Conservation (phyloP, 2,888 invertebrate species). For the Baccha elongata region DNA sequence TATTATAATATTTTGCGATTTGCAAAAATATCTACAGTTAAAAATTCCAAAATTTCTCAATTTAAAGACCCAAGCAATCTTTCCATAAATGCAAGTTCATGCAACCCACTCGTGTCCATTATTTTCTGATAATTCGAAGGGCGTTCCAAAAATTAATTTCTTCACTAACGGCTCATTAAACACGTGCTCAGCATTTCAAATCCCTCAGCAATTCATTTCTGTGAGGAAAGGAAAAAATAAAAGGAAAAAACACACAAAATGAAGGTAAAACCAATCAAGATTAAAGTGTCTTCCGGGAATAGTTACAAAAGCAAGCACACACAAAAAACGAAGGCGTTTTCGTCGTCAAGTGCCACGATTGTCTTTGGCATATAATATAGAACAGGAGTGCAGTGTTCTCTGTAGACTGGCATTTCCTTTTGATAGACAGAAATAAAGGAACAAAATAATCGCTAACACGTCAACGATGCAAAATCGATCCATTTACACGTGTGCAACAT, state of each 20-base stretch:
- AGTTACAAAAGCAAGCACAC: slow-evolving; percentile 33
- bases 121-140: background rate
- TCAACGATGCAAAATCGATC: slow-evolving; percentile 57
- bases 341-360: slow-evolving; percentile 33
- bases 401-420: slow-evolving; percentile 4
- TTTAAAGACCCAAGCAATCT: too few species aligned
- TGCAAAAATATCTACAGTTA: too few species aligned
- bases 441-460: slow-evolving; percentile 19
- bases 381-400: slow-evolving; percentile 27
- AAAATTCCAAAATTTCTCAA: too few species aligned
- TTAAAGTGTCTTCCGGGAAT: slow-evolving; percentile 55
- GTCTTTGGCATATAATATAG: slow-evolving; percentile 12
- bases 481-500: slow-evolving; percentile 57
- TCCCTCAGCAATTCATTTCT: background rate
- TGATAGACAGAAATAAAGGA: slow-evolving; percentile 31
- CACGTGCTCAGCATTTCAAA: slow-evolving; percentile 57
- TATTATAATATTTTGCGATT: too few species aligned
- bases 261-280: slow-evolving; percentile 63
- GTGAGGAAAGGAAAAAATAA: background rate
- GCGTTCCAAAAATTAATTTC: slow-evolving; percentile 29
- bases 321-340: slow-evolving; percentile 9
- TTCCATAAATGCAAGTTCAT: too few species aligned
- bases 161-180: slow-evolving; percentile 51
- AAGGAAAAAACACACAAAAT: slow-evolving; percentile 8
- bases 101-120: too few species aligned